Conservation (phyloP, 2,797 vertebrate genomes). For the Xenopus petersii region DNA sequence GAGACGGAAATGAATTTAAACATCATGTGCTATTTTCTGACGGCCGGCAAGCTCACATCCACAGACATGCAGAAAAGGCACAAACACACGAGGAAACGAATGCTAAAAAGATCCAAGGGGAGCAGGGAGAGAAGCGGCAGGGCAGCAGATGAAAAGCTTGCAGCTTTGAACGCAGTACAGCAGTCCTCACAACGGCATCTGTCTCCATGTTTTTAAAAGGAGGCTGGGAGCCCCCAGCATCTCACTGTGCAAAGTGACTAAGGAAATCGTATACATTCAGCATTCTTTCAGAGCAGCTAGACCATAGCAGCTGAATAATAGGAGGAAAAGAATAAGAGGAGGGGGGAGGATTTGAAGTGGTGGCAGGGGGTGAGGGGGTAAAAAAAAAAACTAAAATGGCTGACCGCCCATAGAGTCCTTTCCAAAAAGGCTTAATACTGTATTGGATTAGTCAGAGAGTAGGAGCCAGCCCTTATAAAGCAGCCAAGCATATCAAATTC, state of each 20-base stretch:
- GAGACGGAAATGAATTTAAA: conserved; percentile 78
- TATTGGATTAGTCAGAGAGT: conserved; percentile 78
- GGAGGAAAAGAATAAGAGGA: conserved; percentile 50
- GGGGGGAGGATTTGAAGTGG: conserved; percentile 40
- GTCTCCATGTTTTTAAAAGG: conserved; percentile 68
- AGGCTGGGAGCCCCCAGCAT: conserved; percentile 61
- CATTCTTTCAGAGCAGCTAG: conserved; percentile 63
- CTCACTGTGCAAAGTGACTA: conserved; percentile 56
- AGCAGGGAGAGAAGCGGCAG: conserved; percentile 59
- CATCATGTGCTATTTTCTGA: conserved; percentile 80
- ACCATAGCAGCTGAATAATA: conserved; percentile 61
- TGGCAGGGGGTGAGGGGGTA: conserved; percentile 49
- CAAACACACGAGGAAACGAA: conserved; percentile 21
- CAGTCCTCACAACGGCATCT: conserved; percentile 62
- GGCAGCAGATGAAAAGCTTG: conserved; percentile 62
- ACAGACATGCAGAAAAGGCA: conserved; percentile 65
- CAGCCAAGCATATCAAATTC: conserved; percentile 76
- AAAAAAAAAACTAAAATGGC: conserved; percentile 85
- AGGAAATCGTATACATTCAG: conserved; percentile 63
- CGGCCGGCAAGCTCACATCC: conserved; percentile 67
- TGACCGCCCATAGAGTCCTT: conserved; percentile 90
- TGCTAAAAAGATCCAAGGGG: conserved; percentile 18
- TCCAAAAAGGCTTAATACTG: conserved; percentile 77
- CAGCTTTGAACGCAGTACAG: conserved; percentile 67
- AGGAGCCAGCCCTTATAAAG: conserved; percentile 70